Base-by-base conservation (phyloP, 2,113 vertebrate genomes). In the Macheiramphus alcinus region DNA sequence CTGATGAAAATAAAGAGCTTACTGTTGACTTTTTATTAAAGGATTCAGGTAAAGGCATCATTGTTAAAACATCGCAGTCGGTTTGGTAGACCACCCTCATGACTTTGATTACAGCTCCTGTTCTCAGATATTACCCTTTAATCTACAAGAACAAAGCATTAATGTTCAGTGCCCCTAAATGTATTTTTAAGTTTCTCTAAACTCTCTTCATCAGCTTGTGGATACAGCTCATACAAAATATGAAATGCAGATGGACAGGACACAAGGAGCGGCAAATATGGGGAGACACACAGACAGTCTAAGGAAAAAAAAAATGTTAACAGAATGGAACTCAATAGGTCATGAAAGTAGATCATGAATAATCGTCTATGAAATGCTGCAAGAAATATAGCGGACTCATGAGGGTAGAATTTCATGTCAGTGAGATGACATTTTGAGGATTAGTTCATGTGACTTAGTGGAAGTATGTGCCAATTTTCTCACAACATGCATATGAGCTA, bases 311-410 rank as follows among this genome's bases (percentile, higher is more conserved):
- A 68, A 63, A 95, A 72, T 22, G 1, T 79, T 79, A 91, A 79
- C 0, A 0, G 32, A 81, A 75, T 88, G 31, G 20, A 68, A 80
- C n/a, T 87, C n/a, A 9, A 42, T 56, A 84, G 79, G 50, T 95
- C 73, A 96, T 59, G 40, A 88, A 94, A 92, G 34, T 65, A 87
- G 55, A 93, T 80, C 38, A 89, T 76, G 78, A 88, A 72, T 86
- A 88, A 96, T 90, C 93, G 78, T 79, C 68, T 91, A 40, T 70
- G 40, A 94, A 97, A 85, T 91, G 17, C 53, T 91, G n/a, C 47
- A 94, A 70, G 59, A 62, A 97, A 94, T 76, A 66, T 12, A 73
- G 38, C 0, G 0, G 52, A 52, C 27, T 84, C 58, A 53, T 53
- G 45, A 72, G 72, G 34, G n/a, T 11, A 76, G 36, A 86, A 81